Evolutionary conservation across 2,888 invertebrate genomes (phyloP).

Genomic region (Temnothorax ravouxi): DNA sequence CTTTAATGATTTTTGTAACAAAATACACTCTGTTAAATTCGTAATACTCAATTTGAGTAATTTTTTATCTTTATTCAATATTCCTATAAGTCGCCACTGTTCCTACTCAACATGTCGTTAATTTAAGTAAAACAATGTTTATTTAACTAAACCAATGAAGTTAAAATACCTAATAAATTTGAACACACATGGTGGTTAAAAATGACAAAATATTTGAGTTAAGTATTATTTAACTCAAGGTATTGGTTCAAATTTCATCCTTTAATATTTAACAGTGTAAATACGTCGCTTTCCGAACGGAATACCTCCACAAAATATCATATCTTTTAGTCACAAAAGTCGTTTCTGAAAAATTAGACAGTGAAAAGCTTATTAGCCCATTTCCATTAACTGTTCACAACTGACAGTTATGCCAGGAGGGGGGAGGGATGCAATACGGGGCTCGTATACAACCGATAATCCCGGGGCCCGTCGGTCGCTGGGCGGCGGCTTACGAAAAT

Average conservation of each 20-base stretch:
- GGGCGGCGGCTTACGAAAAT: constrained; percentile 77
- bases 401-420: constrained; percentile 51
- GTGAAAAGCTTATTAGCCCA: constrained; percentile 47
- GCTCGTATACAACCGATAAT: constrained; percentile 63
- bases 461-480: constrained; percentile 59
- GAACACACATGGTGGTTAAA: too few species aligned
- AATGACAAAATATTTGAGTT: too few species aligned
- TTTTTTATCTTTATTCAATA: too few species aligned
- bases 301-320: neutral
- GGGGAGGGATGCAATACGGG: constrained; percentile 42
- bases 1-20: neutral
- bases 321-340: neutral
- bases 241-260: too few species aligned
- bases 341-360: constrained; percentile 56
- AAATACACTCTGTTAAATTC: neutral
- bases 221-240: too few species aligned
- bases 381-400: constrained; percentile 2
- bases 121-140: too few species aligned
- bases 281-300: neutral
- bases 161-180: too few species aligned
- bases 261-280: too few species aligned
- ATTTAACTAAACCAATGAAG: too few species aligned
- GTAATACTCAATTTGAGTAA: too few species aligned
- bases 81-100: too few species aligned
- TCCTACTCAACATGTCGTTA: too few species aligned